A percentile compares a stretch with the other conserved stretches of the same genome.
phyloP scores from a whole-genome alignment of 2,113 vertebrate species.

The Petromus typicus region DNA sequence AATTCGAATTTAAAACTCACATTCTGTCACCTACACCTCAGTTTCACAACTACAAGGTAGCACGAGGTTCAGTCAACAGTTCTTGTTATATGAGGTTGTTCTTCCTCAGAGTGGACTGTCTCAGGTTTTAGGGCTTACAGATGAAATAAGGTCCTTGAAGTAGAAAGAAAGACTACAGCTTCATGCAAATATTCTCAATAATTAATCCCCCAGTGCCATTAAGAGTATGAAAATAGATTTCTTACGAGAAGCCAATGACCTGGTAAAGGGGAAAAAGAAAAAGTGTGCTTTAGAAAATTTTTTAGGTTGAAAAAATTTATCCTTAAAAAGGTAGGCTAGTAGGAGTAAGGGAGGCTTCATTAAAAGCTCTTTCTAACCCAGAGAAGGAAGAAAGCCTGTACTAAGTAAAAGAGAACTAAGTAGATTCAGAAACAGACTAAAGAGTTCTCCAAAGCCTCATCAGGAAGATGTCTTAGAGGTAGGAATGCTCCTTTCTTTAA shows the following conservation, averaged over 20 bases:
- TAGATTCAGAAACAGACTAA: neutral
- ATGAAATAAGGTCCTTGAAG: neutral
- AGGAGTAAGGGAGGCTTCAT: neutral
- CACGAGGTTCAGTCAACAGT: neutral
- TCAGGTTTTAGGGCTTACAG: neutral
- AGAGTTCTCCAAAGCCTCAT: slow-evolving; percentile 26
- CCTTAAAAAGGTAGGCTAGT: slow-evolving; percentile 16
- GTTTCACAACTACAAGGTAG: neutral
- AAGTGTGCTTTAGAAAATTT: neutral
- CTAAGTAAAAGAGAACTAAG: slow-evolving; percentile 26
- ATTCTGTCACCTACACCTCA: neutral
- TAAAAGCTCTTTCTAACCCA: neutral
- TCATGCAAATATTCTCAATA: slow-evolving; percentile 38
- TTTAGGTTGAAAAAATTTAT: slow-evolving; percentile 27
- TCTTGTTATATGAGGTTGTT: neutral
- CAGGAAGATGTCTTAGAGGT: neutral
- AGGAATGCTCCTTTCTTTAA: neutral
- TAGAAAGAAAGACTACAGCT: neutral
- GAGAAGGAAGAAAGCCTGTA: neutral
- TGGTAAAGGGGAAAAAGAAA: neutral
- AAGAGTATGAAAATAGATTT: slow-evolving; percentile 18
- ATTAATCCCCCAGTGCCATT: slow-evolving; percentile 44
- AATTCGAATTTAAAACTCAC: neutral
- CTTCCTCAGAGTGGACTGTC: neutral
- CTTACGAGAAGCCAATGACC: slow-evolving; percentile 11